Percentiles rank a stretch among this genome's conserved stretches.
phyloP scores from a whole-genome alignment of 2,797 vertebrate species.

The Microctenopoma stevenorrisi region DNA sequence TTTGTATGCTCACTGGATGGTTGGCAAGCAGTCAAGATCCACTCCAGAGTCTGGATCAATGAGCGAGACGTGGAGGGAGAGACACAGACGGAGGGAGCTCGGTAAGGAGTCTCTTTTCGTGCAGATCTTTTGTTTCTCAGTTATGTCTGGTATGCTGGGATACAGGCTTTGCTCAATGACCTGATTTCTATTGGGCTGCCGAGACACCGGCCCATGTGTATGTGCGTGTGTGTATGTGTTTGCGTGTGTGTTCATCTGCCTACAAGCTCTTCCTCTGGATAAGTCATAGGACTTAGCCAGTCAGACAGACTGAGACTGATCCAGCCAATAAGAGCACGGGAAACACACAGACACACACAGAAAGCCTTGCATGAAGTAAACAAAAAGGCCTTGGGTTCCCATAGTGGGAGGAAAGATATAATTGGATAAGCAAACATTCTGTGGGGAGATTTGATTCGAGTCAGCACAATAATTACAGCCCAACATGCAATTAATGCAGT shows the following conservation, averaged over 20 bases:
- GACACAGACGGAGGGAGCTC: slow-evolving; percentile 48
- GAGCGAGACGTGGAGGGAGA: slow-evolving; percentile 30
- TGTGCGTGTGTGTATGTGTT: slow-evolving; percentile 8
- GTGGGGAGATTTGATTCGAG: slow-evolving; percentile 47
- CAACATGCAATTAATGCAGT: slow-evolving; percentile 33
- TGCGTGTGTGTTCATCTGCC: slow-evolving; percentile 61
- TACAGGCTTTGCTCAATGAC: slow-evolving; percentile 81
- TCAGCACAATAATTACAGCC: slow-evolving; percentile 43
- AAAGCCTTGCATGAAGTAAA: slow-evolving; percentile 65
- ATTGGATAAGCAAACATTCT: slow-evolving; percentile 67
- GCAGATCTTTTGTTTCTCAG: slow-evolving; percentile 81
- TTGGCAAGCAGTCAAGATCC: slow-evolving; percentile 64
- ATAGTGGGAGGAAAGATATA: slow-evolving; percentile 50
- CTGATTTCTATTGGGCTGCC: slow-evolving; percentile 78
- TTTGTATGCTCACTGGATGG: slow-evolving; percentile 66
- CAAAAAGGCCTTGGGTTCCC: slow-evolving; percentile 63
- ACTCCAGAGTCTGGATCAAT: slow-evolving; percentile 69
- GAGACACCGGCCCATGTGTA: slow-evolving; percentile 40
- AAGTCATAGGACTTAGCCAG: slow-evolving; percentile 72
- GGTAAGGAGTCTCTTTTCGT: slow-evolving; percentile 79
- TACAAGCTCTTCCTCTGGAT: slow-evolving; percentile 76
- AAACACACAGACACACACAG: slow-evolving; percentile 48
- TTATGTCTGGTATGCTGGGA: slow-evolving; percentile 84
- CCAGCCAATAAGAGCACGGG: slow-evolving; percentile 71
- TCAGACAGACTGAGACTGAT: slow-evolving; percentile 73